These are phyloP conservation scores for Plotosus lineatus DNA, from an alignment of 2,113 vertebrate species.

Conservation along the genomic window DNA sequence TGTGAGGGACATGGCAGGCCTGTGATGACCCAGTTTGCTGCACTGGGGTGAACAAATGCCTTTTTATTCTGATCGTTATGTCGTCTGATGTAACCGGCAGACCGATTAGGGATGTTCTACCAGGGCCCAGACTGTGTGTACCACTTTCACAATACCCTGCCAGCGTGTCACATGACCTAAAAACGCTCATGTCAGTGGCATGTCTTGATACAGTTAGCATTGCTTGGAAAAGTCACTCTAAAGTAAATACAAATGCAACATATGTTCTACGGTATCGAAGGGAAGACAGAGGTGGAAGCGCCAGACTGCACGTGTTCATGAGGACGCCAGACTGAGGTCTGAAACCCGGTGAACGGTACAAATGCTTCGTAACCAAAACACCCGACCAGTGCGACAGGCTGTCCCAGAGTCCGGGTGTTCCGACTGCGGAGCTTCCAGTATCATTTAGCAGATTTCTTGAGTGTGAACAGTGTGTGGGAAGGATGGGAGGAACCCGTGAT, in stretches of 20 bases:
- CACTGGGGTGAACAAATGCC: too few relatives aligned
- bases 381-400: not conserved
- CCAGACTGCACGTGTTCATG: not conserved
- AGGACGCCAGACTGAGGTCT: not conserved
- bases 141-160: too few relatives aligned
- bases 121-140: too few relatives aligned
- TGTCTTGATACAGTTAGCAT: not conserved
- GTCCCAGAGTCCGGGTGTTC: not conserved
- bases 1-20: too few relatives aligned
- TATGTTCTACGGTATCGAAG: not conserved
- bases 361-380: not conserved
- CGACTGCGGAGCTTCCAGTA: not conserved
- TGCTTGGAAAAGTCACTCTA: not conserved
- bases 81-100: too few relatives aligned
- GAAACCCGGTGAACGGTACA: not conserved
- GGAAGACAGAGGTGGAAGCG: conserved; percentile 7
- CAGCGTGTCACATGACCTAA: too few relatives aligned
- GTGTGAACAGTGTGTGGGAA: conserved; percentile 10
- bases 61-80: too few relatives aligned
- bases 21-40: too few relatives aligned
- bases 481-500: not conserved
- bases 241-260: not conserved
- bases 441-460: conserved; percentile 1
- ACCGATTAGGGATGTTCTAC: too few relatives aligned
- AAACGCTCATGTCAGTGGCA: too few relatives aligned